These are phyloP conservation scores for Podargus strigoides DNA, from an alignment of 2,797 vertebrate genomes.

Conservation along the genomic window DNA sequence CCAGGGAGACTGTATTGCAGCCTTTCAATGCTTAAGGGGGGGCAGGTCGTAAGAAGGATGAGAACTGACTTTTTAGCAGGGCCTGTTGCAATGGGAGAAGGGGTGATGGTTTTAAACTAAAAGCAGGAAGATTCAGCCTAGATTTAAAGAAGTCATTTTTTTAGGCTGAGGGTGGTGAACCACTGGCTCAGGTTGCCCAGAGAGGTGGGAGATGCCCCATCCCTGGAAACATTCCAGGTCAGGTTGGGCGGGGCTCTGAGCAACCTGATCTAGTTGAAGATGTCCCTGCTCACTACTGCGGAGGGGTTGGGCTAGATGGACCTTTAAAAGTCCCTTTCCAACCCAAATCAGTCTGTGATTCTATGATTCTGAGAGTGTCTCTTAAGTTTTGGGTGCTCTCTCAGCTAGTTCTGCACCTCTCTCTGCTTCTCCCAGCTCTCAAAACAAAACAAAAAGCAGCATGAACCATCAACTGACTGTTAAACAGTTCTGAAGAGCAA, in stretches of 20 bases:
- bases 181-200: background rate
- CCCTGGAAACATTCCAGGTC: background rate
- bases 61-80: background rate
- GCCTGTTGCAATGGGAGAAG: fast-evolving
- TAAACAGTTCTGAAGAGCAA: background rate
- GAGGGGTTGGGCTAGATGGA: too few relatives aligned
- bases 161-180: background rate
- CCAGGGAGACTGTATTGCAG: too few relatives aligned
- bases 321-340: too few relatives aligned
- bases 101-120: background rate
- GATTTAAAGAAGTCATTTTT: background rate
- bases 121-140: fast-evolving
- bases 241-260: too few relatives aligned
- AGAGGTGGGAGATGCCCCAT: background rate
- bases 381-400: too few relatives aligned
- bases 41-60: background rate
- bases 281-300: too few relatives aligned
- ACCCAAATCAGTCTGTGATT: too few relatives aligned
- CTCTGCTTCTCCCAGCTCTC: background rate
- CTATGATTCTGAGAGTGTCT: background rate
- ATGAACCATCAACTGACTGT: background rate
- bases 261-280: too few relatives aligned
- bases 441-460: background rate
- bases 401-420: background rate
- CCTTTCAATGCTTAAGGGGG: background rate